Percentiles rank a stretch among this genome's conserved stretches.
Conservation (phyloP, 2,797 vertebrate genomes). For the Pygocentrus nattereri region DNA sequence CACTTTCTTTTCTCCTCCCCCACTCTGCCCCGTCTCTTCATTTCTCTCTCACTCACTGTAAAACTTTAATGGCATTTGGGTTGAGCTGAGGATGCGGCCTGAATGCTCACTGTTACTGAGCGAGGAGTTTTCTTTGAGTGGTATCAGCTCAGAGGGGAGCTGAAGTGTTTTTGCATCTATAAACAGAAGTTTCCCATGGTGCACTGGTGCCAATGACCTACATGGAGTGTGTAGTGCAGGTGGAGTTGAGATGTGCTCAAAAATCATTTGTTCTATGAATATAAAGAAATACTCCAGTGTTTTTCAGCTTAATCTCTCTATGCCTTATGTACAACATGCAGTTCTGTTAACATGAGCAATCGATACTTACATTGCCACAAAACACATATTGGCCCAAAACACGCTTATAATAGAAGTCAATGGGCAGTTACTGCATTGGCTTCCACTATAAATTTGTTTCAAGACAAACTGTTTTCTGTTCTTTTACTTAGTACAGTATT, state of each 20-base stretch:
- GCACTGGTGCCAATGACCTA: background rate
- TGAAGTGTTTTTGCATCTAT: slow-evolving; percentile 24
- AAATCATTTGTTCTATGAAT: background rate
- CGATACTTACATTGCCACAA: too few relatives aligned
- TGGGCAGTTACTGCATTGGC: too few relatives aligned
- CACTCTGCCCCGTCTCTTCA: slow-evolving; percentile 1
- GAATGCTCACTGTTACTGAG: slow-evolving; percentile 63
- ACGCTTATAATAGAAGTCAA: too few relatives aligned
- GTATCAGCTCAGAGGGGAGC: slow-evolving; percentile 16
- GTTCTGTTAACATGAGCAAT: too few relatives aligned
- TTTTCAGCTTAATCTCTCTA: background rate
- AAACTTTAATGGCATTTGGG: slow-evolving; percentile 81
- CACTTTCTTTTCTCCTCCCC: background rate
- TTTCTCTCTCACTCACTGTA: slow-evolving; percentile 60
- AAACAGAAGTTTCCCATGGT: slow-evolving; percentile 41
- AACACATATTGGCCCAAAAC: too few relatives aligned
- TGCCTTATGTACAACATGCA: too few relatives aligned
- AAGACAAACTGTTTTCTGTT: too few relatives aligned
- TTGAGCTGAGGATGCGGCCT: slow-evolving; percentile 76
- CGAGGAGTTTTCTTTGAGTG: slow-evolving; percentile 33
- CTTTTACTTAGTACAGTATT: too few relatives aligned
- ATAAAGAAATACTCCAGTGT: background rate
- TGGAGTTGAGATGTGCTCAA: background rate
- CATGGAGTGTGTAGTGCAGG: background rate
- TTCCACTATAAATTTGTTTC: too few relatives aligned